Percentiles rank a stretch among this genome's conserved stretches.
Conservation (phyloP, 2,113 vertebrate genomes). For the Nannobrachium achirus region DNA sequence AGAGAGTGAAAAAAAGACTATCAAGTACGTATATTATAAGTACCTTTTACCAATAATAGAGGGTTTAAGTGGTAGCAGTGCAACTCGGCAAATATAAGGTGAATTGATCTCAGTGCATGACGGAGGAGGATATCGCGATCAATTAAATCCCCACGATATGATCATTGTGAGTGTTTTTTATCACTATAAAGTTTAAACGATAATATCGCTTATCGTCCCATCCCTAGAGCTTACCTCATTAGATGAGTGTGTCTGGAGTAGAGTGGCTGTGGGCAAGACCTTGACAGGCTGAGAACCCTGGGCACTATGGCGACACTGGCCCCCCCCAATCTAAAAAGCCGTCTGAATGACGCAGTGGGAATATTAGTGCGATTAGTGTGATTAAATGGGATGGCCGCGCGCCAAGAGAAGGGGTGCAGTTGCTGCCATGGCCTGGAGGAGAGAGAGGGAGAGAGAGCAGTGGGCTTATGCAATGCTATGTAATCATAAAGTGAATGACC, state of each 20-base stretch:
- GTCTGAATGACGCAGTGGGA: constrained; percentile 53
- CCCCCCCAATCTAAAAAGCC: constrained; percentile 47
- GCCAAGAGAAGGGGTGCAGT: constrained; percentile 33
- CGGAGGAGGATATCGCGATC: too few relatives aligned
- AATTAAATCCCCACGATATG: too few relatives aligned
- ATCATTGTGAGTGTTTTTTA: too few relatives aligned
- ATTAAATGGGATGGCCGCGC: constrained; percentile 32
- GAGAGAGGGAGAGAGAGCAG: constrained; percentile 10
- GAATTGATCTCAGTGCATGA: too few relatives aligned
- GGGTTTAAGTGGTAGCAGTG: too few relatives aligned
- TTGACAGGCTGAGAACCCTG: constrained; percentile 1
- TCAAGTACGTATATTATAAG: too few relatives aligned
- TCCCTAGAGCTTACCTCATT: neutral
- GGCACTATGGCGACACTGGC: neutral
- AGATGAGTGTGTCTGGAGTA: constrained; percentile 2
- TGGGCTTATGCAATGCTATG: constrained; percentile 35
- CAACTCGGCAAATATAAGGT: too few relatives aligned
- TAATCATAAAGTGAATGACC: constrained; percentile 18
- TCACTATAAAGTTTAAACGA: too few relatives aligned
- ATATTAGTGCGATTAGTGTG: constrained; percentile 55
- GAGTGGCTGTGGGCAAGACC: neutral
- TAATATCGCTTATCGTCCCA: too few relatives aligned
- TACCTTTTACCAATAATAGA: too few relatives aligned
- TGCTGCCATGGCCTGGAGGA: constrained; percentile 31
- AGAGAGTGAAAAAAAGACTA: too few relatives aligned